phyloP scores from a whole-genome alignment of 2,797 vertebrate genomes.

The Etheostoma perlongum region DNA sequence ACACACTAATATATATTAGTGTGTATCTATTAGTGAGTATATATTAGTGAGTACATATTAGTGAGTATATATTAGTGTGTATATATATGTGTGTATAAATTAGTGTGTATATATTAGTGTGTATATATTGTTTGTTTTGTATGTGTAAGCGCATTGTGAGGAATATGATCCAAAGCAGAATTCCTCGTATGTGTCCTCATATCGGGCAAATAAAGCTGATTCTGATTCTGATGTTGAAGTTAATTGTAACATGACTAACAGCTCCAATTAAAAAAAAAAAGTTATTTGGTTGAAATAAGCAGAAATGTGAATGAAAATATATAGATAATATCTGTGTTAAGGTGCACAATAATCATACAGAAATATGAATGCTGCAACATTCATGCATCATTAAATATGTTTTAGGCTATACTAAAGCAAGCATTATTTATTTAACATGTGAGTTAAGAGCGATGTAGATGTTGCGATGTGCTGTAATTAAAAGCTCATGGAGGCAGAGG shows the following conservation, averaged over 20 bases:
- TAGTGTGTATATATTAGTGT: too few species aligned
- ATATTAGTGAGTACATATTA: too few species aligned
- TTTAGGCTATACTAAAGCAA: not conserved
- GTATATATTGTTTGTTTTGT: too few species aligned
- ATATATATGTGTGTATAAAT: too few species aligned
- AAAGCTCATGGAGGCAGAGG: slow-evolving; percentile 51
- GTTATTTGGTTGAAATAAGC: too few species aligned
- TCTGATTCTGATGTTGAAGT: not conserved
- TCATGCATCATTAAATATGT: slow-evolving; percentile 1
- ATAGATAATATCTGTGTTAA: not conserved
- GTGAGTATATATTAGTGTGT: too few species aligned
- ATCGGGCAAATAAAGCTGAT: too few species aligned
- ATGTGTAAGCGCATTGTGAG: too few species aligned
- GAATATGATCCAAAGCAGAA: too few species aligned
- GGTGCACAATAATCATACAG: not conserved
- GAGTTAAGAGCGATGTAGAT: not conserved
- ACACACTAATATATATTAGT: too few species aligned
- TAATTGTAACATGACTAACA: not conserved
- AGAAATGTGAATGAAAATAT: not conserved
- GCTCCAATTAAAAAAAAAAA: not conserved
- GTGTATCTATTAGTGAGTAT: too few species aligned
- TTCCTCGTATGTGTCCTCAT: too few species aligned
- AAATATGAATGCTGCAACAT: not conserved
- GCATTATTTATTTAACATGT: not conserved
- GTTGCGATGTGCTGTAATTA: slow-evolving; percentile 26